Evolutionary conservation across 2,888 invertebrate species (phyloP).

Genomic region (Hirtodrosophila cameraria): DNA sequence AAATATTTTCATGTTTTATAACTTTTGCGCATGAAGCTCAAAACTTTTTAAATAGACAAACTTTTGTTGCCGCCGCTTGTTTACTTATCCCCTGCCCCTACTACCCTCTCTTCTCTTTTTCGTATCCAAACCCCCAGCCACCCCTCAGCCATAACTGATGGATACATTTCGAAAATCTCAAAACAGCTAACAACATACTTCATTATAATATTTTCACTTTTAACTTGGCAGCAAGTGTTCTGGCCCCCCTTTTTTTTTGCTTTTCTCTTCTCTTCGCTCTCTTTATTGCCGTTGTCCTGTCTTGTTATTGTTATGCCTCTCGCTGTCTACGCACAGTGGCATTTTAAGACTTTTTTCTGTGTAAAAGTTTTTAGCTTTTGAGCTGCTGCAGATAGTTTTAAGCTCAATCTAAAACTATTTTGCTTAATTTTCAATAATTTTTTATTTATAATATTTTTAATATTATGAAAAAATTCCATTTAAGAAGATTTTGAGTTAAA

Average conservation of each 20-base stretch:
- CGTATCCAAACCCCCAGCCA: too few relatives aligned
- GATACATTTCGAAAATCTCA: constrained; percentile 74
- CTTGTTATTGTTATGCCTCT: constrained; percentile 57
- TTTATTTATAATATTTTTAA: too few relatives aligned
- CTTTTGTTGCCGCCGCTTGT: constrained; percentile 73
- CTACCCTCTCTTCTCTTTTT: not conserved
- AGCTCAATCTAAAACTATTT: too few relatives aligned
- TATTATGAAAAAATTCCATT: too few relatives aligned
- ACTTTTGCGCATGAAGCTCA: constrained; percentile 68
- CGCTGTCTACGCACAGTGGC: constrained; percentile 17
- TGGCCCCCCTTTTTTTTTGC: not conserved
- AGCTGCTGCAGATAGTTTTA: too few relatives aligned
- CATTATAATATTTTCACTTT: constrained; percentile 79
- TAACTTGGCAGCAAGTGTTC: constrained; percentile 58
- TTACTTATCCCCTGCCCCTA: constrained; percentile 41
- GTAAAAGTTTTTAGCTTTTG: too few relatives aligned
- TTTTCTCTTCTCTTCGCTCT: not conserved
- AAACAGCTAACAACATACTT: constrained; percentile 77
- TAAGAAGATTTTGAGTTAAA: too few relatives aligned
- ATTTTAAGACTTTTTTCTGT: too few relatives aligned
- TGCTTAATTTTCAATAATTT: too few relatives aligned
- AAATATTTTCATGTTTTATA: constrained; percentile 80
- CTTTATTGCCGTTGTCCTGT: not conserved
- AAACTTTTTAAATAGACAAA: constrained; percentile 79
- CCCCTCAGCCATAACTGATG: constrained; percentile 43